phyloP scores from a whole-genome alignment of 2,797 vertebrate genomes.

The Calcarius lapponicus region DNA sequence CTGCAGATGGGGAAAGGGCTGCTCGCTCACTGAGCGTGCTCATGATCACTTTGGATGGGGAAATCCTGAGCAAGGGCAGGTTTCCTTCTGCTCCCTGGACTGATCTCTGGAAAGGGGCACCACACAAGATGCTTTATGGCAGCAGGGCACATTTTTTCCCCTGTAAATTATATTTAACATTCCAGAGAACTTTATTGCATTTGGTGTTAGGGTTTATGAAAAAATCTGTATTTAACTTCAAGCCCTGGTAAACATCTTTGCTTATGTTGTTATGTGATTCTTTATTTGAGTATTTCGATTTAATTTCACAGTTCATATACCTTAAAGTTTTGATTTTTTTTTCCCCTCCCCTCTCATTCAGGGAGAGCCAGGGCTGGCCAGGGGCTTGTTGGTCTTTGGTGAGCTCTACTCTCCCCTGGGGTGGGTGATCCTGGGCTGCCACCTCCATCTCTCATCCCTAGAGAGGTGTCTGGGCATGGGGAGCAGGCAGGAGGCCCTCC shows the following conservation, averaged over 20 bases:
- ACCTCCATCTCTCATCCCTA: not conserved
- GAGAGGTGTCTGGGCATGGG: not conserved
- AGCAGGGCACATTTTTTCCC: constrained; percentile 43
- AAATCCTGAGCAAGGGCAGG: not conserved
- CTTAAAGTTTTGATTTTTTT: constrained; percentile 77
- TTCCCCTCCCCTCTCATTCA: constrained; percentile 33
- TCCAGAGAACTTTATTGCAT: constrained; percentile 76
- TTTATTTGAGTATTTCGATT: constrained; percentile 82
- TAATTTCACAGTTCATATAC: constrained; percentile 85
- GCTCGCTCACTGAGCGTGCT: not conserved
- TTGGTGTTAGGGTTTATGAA: constrained; percentile 78
- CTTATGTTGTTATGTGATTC: constrained; percentile 78
- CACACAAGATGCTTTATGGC: not conserved
- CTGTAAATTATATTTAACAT: constrained; percentile 81
- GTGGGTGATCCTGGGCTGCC: not conserved
- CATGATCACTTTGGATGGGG: not conserved
- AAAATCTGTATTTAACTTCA: constrained; percentile 85
- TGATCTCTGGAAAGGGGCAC: constrained; percentile 1
- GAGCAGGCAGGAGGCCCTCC: not conserved
- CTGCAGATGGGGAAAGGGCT: not conserved
- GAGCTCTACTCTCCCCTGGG: not conserved
- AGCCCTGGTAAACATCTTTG: constrained; percentile 83
- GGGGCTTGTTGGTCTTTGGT: not conserved
- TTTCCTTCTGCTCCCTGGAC: not conserved
- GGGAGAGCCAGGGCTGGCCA: constrained; percentile 28